These are phyloP conservation scores for Ecliptopera silaceata DNA, from an alignment of 2,888 invertebrate species.

Conservation along the genomic window DNA sequence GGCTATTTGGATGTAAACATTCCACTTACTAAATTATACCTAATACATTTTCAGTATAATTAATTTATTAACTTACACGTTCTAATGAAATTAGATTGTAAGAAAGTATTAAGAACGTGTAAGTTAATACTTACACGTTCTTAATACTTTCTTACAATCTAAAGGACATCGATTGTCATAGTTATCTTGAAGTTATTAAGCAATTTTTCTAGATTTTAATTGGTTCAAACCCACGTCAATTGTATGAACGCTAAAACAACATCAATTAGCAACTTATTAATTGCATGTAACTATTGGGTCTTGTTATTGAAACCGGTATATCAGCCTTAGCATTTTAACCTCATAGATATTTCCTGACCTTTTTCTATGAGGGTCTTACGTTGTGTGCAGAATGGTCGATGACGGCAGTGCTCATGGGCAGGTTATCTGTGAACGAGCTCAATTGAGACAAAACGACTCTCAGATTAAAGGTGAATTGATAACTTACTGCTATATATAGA, in stretches of 20 bases:
- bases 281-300: slow-evolving; percentile 10
- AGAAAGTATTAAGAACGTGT: too few relatives aligned
- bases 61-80: too few relatives aligned
- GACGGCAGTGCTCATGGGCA: slow-evolving; percentile 53
- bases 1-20: too few relatives aligned
- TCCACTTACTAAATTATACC: too few relatives aligned
- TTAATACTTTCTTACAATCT: too few relatives aligned
- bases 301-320: slow-evolving; percentile 18
- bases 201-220: too few relatives aligned
- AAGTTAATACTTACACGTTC: too few relatives aligned
- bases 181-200: too few relatives aligned
- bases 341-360: slow-evolving; percentile 47
- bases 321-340: slow-evolving; percentile 41
- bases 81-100: too few relatives aligned
- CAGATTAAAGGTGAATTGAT: slow-evolving; percentile 50
- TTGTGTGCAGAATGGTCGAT: slow-evolving; percentile 54
- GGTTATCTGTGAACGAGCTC: slow-evolving; percentile 65
- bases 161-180: too few relatives aligned
- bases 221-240: neutral
- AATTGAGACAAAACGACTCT: slow-evolving; percentile 58
- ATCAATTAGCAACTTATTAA: slow-evolving; percentile 16
- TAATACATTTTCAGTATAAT: too few relatives aligned
- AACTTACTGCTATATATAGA: slow-evolving; percentile 33
- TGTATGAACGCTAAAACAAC: too few relatives aligned
- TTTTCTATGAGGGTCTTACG: slow-evolving; percentile 34